These are phyloP conservation scores for Odontomachus brunneus DNA, from an alignment of 1,140 invertebrate species.

Conservation along the genomic window DNA sequence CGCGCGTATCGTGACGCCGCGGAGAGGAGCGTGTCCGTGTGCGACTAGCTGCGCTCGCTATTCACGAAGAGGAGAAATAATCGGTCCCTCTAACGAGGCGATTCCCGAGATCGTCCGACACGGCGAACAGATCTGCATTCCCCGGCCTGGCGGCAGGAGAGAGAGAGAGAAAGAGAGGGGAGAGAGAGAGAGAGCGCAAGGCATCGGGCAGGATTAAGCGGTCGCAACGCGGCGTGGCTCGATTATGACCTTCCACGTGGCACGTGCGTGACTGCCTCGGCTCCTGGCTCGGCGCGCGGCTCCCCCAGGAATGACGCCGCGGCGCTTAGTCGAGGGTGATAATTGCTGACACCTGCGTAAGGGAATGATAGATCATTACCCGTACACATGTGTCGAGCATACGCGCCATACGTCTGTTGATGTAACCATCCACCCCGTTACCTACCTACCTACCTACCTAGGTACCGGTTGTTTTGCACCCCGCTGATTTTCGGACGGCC, in stretches of 20 bases:
- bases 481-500: neutral
- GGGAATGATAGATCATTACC: slow-evolving; percentile 67
- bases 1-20: slow-evolving; percentile 38
- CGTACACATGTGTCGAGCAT: slow-evolving; percentile 29
- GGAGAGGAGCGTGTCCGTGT: slow-evolving; percentile 12
- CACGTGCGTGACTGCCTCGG: slow-evolving; percentile 65
- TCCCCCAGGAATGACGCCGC: slow-evolving; percentile 67
- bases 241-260: slow-evolving; percentile 66
- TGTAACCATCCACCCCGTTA: neutral
- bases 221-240: slow-evolving; percentile 66
- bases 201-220: slow-evolving; percentile 46
- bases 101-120: slow-evolving; percentile 53
- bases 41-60: neutral
- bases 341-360: slow-evolving; percentile 72
- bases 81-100: slow-evolving; percentile 55
- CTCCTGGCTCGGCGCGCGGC: neutral
- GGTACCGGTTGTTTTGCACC: neutral
- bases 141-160: slow-evolving; percentile 11
- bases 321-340: slow-evolving; percentile 65
- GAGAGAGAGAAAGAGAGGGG: neutral
- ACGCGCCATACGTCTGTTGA: slow-evolving; percentile 11
- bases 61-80: slow-evolving; percentile 59
- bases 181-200: neutral
- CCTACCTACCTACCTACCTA: slow-evolving; percentile 7
- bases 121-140: slow-evolving; percentile 66